phyloP scores from a whole-genome alignment of 2,797 vertebrate genomes.

The Acomys russatus region DNA sequence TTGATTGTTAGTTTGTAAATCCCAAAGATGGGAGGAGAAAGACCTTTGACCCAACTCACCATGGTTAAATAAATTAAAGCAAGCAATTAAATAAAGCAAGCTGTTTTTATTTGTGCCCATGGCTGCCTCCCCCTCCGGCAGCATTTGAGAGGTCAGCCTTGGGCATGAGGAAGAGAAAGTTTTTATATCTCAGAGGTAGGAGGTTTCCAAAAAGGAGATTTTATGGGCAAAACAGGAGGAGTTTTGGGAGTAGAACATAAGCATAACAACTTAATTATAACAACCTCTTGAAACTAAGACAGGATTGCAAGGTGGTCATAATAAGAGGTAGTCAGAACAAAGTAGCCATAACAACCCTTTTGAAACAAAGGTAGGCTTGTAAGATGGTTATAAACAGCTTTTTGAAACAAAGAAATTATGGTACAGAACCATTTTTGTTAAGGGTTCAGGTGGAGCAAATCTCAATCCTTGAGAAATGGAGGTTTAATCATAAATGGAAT shows the following conservation, averaged over 20 bases:
- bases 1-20: neutral
- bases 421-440: neutral
- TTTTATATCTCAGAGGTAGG: neutral
- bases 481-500: neutral
- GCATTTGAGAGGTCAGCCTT: neutral
- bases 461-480: neutral
- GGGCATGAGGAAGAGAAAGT: neutral
- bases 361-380: neutral
- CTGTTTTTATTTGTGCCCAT: neutral
- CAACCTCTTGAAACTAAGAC: neutral
- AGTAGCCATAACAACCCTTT: neutral
- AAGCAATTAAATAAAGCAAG: neutral
- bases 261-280: neutral
- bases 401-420: neutral
- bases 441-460: neutral
- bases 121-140: neutral
- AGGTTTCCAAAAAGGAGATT: neutral
- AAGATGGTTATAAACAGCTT: neutral
- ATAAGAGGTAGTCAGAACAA: neutral
- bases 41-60: neutral
- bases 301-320: no score
- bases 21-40: neutral
- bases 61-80: neutral
- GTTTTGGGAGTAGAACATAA: neutral
- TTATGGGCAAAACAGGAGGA: neutral